A percentile compares a stretch with the other conserved stretches of the same genome.
phyloP scores from a whole-genome alignment of 2,797 vertebrate species.

The Hydrophis major region DNA sequence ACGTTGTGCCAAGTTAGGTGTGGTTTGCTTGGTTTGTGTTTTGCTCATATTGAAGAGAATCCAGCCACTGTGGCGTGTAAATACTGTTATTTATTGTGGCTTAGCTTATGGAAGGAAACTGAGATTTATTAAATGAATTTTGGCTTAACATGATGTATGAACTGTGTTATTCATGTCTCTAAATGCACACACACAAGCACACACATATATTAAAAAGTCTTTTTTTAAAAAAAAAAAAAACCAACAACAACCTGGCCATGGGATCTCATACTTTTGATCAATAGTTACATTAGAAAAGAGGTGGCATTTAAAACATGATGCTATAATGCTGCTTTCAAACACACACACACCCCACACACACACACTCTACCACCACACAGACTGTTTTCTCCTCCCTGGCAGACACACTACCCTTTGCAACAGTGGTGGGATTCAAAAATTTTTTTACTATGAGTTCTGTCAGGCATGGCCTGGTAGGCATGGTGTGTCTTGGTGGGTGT shows the following conservation, averaged over 20 bases:
- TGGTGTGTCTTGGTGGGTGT: no score
- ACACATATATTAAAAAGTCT: background rate
- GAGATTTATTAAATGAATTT: background rate
- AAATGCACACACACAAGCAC: background rate
- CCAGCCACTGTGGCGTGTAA: background rate
- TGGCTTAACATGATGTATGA: background rate
- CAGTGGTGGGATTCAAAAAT: no score
- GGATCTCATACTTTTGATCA: background rate
- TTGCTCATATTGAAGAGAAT: background rate
- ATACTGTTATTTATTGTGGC: background rate
- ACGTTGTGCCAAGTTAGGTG: background rate
- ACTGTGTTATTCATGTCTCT: background rate
- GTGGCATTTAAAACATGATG: background rate
- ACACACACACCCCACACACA: background rate
- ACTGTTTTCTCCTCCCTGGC: no score
- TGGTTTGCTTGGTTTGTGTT: background rate
- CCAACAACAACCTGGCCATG: background rate
- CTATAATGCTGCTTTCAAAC: background rate
- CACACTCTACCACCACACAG: no score
- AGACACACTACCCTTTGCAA: no score
- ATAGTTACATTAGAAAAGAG: background rate
- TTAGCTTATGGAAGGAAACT: background rate
- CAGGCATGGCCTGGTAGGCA: no score
- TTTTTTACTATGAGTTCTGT: no score
- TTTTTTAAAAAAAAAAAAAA: background rate